Conservation (phyloP, 2,113 vertebrate genomes). For the Ondatra zibethicus region DNA sequence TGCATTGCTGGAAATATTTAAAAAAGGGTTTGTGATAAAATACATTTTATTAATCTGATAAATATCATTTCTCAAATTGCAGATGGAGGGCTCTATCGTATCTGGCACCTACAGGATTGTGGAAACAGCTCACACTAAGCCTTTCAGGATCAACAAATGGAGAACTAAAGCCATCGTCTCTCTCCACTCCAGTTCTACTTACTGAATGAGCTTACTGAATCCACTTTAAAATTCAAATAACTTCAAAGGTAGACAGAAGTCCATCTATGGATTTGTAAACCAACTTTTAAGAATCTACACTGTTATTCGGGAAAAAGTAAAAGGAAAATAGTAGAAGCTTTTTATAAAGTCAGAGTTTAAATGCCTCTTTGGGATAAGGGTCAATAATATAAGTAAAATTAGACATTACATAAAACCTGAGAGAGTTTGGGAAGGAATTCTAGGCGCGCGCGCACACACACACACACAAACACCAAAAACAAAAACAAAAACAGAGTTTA, state of each 20-base stretch:
- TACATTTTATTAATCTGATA: constrained; percentile 56
- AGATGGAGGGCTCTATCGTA: constrained; percentile 27
- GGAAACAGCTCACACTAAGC: too few species aligned
- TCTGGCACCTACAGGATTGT: not conserved
- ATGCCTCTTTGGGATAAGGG: not conserved
- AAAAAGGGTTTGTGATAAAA: not conserved
- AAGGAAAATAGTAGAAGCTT: not conserved
- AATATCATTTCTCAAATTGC: constrained; percentile 55
- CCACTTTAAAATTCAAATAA: not conserved
- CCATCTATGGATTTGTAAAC: not conserved
- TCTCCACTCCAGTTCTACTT: constrained; percentile 14
- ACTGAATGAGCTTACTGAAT: not conserved
- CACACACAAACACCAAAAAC: too few species aligned
- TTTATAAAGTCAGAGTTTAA: not conserved
- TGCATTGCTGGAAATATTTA: constrained; percentile 16
- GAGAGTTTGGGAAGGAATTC: too few species aligned
- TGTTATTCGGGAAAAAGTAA: not conserved
- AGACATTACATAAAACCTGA: not conserved
- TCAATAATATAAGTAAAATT: not conserved
- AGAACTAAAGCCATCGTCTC: constrained; percentile 30
- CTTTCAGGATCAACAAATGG: not conserved
- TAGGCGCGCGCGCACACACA: too few species aligned
- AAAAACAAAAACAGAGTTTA: too few species aligned
- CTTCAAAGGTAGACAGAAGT: not conserved
- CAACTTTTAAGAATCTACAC: not conserved